phyloP scores from a whole-genome alignment of 1,140 invertebrate species.

The Limonius californicus region DNA sequence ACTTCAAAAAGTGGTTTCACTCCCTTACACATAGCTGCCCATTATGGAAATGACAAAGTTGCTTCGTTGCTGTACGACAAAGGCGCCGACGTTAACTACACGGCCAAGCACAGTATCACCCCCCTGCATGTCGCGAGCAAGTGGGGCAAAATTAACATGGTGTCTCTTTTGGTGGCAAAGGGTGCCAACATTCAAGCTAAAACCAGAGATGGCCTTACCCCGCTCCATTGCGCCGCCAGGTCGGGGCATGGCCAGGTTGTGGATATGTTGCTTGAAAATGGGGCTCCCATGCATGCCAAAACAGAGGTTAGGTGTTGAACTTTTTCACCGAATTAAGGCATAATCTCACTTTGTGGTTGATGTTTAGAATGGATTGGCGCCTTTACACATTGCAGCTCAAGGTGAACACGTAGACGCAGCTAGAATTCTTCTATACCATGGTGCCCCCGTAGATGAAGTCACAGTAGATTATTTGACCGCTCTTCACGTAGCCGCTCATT shows the following conservation, averaged over 20 bases:
- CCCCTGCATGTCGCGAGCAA: slow-evolving; percentile 93
- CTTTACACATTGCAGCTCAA: slow-evolving; percentile 92
- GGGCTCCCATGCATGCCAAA: slow-evolving; percentile 91
- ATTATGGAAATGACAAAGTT: slow-evolving; percentile 97
- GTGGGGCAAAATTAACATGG: slow-evolving; percentile 95
- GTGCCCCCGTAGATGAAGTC: slow-evolving; percentile 95
- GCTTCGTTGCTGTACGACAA: slow-evolving; percentile 85
- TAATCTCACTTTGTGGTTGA: slow-evolving; percentile 23
- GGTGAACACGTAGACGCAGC: slow-evolving; percentile 96
- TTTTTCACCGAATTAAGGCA: not conserved
- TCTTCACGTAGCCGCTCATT: slow-evolving; percentile 93
- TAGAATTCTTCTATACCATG: slow-evolving; percentile 84
- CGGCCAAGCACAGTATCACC: slow-evolving; percentile 93
- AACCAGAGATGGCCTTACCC: slow-evolving; percentile 92
- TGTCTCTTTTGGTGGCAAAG: slow-evolving; percentile 69
- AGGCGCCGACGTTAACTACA: slow-evolving; percentile 94
- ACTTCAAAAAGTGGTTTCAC: slow-evolving; percentile 98
- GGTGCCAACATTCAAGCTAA: slow-evolving; percentile 91
- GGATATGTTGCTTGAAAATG: slow-evolving; percentile 84
- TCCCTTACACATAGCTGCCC: slow-evolving; percentile 95
- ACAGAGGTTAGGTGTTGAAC: slow-evolving; percentile 73
- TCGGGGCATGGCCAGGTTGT: slow-evolving; percentile 97
- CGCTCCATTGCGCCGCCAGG: slow-evolving; percentile 86
- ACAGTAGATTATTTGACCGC: slow-evolving; percentile 97
- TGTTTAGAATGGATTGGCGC: slow-evolving; percentile 87